Conservation (phyloP, 1,140 invertebrate genomes). For the Contarinia nasturtii region DNA sequence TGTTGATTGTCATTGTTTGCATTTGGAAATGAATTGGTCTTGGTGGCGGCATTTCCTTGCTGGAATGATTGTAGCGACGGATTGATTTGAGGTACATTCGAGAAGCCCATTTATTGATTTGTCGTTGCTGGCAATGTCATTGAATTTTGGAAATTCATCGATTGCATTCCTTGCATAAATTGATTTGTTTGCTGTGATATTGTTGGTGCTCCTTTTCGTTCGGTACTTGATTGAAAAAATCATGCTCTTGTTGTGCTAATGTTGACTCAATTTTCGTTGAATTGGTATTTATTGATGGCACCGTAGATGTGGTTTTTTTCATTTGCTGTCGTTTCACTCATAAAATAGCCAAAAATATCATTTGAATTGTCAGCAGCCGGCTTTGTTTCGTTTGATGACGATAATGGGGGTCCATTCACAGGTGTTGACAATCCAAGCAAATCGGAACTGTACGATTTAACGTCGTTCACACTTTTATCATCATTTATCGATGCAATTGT, state of each 20-base stretch:
- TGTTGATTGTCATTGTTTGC: constrained; percentile 18
- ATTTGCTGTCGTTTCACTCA: constrained; percentile 30
- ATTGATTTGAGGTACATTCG: neutral
- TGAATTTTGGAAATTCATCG: neutral
- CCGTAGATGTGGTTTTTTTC: constrained; percentile 17
- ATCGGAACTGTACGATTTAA: constrained; percentile 21
- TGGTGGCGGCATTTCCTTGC: neutral
- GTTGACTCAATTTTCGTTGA: constrained; percentile 21
- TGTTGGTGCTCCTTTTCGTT: constrained; percentile 52
- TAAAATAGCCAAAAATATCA: constrained; percentile 57
- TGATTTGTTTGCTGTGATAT: constrained; percentile 38
- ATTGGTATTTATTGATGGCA: constrained; percentile 6
- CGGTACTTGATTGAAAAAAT: constrained; percentile 71
- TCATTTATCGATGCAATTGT: neutral
- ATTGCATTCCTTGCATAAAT: neutral
- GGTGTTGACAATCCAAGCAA: constrained; percentile 26
- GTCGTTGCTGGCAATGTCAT: neutral
- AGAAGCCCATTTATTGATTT: neutral
- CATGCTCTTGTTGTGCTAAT: constrained; percentile 60
- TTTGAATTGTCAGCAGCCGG: constrained; percentile 36
- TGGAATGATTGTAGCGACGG: neutral
- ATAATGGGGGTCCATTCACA: no score
- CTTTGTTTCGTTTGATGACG: constrained; percentile 14
- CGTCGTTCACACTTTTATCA: no score
- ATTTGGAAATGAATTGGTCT: neutral